These are phyloP conservation scores for Oscheius sp. DNA, from an alignment of 2,888 invertebrate species.

Conservation along the genomic window DNA sequence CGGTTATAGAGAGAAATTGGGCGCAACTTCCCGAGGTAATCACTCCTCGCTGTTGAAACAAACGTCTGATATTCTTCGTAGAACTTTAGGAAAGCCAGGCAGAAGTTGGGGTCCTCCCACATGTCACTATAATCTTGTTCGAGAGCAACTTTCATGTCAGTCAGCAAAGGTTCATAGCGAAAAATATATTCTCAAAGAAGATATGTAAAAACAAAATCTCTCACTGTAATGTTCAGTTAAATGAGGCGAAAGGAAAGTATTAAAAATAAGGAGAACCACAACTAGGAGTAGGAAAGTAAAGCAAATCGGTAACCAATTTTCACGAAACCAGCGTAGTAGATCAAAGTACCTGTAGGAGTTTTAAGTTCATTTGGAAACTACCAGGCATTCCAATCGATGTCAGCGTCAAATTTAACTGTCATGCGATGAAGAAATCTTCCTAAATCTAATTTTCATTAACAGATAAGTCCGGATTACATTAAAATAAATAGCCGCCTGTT, in stretches of 20 bases:
- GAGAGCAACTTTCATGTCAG: conserved; percentile 3
- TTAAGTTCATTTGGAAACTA: neutral
- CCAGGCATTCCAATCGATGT: conserved; percentile 15
- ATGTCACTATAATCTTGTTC: conserved; percentile 10
- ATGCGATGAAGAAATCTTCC: neutral
- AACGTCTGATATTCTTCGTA: conserved; percentile 10
- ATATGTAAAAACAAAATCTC: neutral
- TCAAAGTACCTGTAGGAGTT: conserved; percentile 12
- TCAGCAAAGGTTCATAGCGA: conserved; percentile 12
- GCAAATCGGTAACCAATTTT: neutral
- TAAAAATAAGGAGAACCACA: neutral
- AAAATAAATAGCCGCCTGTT: neutral
- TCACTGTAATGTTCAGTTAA: conserved; percentile 18
- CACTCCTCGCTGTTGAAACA: conserved; percentile 7
- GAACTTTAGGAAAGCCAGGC: conserved; percentile 16
- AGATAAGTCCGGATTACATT: too few species aligned
- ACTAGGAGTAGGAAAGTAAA: neutral
- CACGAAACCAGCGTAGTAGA: conserved; percentile 1
- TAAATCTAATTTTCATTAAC: neutral
- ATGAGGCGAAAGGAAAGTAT: neutral
- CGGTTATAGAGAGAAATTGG: neutral
- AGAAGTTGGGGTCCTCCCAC: conserved; percentile 25
- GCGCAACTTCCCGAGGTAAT: neutral
- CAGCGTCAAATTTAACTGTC: conserved; percentile 6
- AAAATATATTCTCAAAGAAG: neutral